phyloP scores from a whole-genome alignment of 2,797 vertebrate genomes.

The Manis crassicaudata region DNA sequence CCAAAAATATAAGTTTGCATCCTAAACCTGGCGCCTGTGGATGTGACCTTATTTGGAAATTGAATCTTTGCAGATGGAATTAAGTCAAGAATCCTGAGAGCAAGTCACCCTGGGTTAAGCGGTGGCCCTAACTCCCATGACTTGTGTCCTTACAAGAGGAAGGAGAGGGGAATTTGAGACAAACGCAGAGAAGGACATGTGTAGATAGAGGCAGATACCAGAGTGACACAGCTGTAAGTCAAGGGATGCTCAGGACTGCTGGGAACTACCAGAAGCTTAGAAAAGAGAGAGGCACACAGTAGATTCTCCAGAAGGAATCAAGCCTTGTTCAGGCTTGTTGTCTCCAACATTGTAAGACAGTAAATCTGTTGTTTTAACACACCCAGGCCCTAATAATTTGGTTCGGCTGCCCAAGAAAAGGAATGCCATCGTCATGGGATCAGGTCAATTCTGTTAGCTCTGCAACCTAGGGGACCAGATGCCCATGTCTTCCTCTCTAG shows the following conservation, averaged over 20 bases:
- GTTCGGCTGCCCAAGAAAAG: neutral
- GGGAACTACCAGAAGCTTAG: neutral
- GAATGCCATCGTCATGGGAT: neutral
- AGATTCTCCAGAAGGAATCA: neutral
- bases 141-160: neutral
- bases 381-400: neutral
- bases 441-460: neutral
- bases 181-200: fast-evolving
- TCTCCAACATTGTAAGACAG: neutral
- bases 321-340: neutral
- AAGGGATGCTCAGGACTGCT: too few relatives aligned
- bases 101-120: neutral
- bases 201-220: neutral
- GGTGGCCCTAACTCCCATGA: neutral
- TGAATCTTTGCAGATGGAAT: neutral
- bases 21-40: too few relatives aligned
- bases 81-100: neutral
- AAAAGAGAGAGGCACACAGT: fast-evolving
- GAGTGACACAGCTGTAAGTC: fast-evolving
- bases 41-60: neutral
- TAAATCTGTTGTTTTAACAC: neutral
- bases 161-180: neutral
- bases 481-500: neutral
- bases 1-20: neutral
- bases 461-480: neutral